Percentiles rank a stretch among this genome's conserved stretches.
phyloP scores from a whole-genome alignment of 2,888 invertebrate genomes.

The Mythimna impura region DNA sequence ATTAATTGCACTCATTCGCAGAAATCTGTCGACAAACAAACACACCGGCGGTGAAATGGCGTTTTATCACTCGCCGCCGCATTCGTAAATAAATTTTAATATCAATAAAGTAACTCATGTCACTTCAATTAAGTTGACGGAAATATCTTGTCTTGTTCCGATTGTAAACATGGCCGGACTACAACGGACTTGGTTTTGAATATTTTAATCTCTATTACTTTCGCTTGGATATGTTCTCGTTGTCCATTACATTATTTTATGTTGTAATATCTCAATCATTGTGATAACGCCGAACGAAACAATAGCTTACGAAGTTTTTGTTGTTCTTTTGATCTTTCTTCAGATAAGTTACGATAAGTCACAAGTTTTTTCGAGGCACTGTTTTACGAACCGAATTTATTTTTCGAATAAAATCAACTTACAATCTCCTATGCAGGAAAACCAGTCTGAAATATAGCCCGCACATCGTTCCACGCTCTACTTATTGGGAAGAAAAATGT shows the following conservation, averaged over 20 bases:
- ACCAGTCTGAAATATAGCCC: constrained; percentile 50
- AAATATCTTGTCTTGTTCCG: constrained; percentile 69
- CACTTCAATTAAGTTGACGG: constrained; percentile 74
- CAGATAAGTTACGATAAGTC: constrained; percentile 36
- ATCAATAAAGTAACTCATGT: constrained; percentile 75
- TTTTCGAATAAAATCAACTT: constrained; percentile 37
- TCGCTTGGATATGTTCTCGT: constrained; percentile 39
- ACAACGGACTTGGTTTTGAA: constrained; percentile 49
- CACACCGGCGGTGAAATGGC: constrained; percentile 77
- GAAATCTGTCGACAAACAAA: constrained; percentile 83
- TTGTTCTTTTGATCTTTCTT: constrained; percentile 36
- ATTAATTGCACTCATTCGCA: constrained; percentile 87
- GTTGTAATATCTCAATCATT: constrained; percentile 49
- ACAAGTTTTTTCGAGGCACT: constrained; percentile 34
- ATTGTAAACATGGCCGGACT: constrained; percentile 58
- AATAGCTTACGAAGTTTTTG: constrained; percentile 32
- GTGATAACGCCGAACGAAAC: constrained; percentile 40
- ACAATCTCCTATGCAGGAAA: constrained; percentile 40
- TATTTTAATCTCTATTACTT: constrained; percentile 55
- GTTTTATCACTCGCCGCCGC: constrained; percentile 82
- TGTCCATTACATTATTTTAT: constrained; percentile 49
- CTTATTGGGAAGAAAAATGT: constrained; percentile 57
- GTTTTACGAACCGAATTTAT: constrained; percentile 30
- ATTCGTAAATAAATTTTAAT: constrained; percentile 81
- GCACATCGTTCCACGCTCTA: constrained; percentile 56